phyloP scores from a whole-genome alignment of 2,113 vertebrate genomes.

The Daubentonia madagascariensis region DNA sequence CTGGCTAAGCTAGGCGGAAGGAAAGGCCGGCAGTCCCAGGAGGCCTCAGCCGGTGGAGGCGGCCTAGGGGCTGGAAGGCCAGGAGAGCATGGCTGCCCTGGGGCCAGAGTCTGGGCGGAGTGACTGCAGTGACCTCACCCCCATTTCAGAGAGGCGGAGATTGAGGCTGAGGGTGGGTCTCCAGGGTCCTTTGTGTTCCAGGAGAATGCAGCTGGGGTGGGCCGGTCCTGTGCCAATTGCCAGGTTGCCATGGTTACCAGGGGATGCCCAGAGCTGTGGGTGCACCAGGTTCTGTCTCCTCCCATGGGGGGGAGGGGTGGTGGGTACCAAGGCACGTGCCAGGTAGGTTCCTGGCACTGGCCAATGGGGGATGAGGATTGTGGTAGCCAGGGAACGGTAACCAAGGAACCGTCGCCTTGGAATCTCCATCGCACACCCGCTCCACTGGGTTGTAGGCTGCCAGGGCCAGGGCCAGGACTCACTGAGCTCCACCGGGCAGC shows the following conservation, averaged over 20 bases:
- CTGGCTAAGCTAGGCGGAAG: not conserved
- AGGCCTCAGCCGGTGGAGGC: not conserved
- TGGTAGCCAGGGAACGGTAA: slow-evolving; percentile 82
- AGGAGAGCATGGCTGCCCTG: not conserved
- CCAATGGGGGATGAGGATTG: slow-evolving; percentile 67
- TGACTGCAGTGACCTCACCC: slow-evolving; percentile 42
- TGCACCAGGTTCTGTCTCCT: slow-evolving; percentile 63
- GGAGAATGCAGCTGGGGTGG: slow-evolving; percentile 57
- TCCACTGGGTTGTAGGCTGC: slow-evolving; percentile 80
- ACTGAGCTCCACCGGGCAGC: not conserved
- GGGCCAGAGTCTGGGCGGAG: not conserved
- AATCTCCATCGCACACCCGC: slow-evolving; percentile 75
- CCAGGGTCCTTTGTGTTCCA: slow-evolving; percentile 70
- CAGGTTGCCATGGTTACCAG: slow-evolving; percentile 80
- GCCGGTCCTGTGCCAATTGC: slow-evolving; percentile 79
- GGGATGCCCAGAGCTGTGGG: slow-evolving; percentile 82
- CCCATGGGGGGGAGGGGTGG: slow-evolving; percentile 63
- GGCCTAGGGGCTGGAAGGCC: not conserved
- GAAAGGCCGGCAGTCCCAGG: not conserved
- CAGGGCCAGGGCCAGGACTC: slow-evolving; percentile 21
- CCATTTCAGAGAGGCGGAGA: slow-evolving; percentile 42
- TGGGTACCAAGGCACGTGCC: slow-evolving; percentile 53
- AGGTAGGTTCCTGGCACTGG: slow-evolving; percentile 58
- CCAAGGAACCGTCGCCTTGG: slow-evolving; percentile 85
- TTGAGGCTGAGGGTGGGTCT: slow-evolving; percentile 56